Percentiles rank a stretch among this genome's conserved stretches.
These are phyloP conservation scores for Dastarcus helophoroides DNA, from an alignment of 2,888 invertebrate genomes.

Conservation along the genomic window DNA sequence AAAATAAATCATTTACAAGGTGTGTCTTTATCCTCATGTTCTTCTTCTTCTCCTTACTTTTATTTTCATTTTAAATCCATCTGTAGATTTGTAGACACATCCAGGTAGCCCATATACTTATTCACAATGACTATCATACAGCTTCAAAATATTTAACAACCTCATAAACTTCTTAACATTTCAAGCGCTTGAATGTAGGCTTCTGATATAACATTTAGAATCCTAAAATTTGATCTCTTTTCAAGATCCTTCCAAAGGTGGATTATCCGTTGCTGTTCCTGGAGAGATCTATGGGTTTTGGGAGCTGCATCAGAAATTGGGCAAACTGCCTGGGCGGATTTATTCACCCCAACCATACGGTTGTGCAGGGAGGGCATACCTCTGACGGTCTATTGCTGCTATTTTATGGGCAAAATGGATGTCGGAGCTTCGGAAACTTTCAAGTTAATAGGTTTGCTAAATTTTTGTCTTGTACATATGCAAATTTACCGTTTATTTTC, in stretches of 20 bases:
- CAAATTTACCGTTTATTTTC: too few species aligned
- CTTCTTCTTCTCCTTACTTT: too few species aligned
- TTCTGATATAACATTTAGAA: neutral
- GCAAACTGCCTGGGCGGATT: constrained; percentile 60
- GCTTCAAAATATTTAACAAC: neutral
- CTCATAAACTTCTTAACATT: too few species aligned
- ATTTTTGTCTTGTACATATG: too few species aligned
- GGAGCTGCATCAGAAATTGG: constrained; percentile 58
- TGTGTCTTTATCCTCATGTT: too few species aligned
- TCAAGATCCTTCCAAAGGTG: constrained; percentile 37
- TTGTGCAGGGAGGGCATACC: constrained; percentile 57
- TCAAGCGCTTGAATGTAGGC: too few species aligned
- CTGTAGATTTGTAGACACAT: too few species aligned
- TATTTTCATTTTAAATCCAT: too few species aligned
- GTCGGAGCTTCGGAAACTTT: constrained; percentile 51
- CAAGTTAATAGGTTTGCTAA: constrained; percentile 33
- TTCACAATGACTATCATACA: neutral
- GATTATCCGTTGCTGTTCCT: constrained; percentile 67
- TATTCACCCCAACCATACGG: constrained; percentile 66
- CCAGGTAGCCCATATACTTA: constrained; percentile 1
- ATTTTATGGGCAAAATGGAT: constrained; percentile 40
- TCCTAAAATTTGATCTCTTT: constrained; percentile 3
- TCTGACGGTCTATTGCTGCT: constrained; percentile 53
- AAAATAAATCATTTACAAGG: too few species aligned
- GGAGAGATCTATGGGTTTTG: constrained; percentile 78